Evolutionary conservation across 2,888 invertebrate species (phyloP).

Genomic region (Lydus trimaculatus): DNA sequence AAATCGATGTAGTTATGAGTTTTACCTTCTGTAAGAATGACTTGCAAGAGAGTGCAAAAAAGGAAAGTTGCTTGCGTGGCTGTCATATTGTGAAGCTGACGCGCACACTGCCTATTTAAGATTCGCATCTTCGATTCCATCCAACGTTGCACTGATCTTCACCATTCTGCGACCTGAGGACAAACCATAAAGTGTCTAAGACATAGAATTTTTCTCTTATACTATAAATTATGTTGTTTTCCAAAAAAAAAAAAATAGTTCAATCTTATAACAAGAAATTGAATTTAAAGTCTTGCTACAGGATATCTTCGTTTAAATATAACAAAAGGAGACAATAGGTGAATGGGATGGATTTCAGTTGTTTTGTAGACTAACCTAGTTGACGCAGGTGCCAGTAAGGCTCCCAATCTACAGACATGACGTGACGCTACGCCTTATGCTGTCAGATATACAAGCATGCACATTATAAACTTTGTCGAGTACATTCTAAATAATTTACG

Average conservation of each 20-base stretch:
- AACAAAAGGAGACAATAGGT: constrained; percentile 29
- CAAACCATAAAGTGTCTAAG: constrained; percentile 35
- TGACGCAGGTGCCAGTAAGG: constrained; percentile 55
- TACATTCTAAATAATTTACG: constrained; percentile 58
- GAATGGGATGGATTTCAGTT: constrained; percentile 49
- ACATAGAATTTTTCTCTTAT: constrained; percentile 21
- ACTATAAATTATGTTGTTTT: constrained; percentile 42
- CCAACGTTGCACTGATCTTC: constrained; percentile 52
- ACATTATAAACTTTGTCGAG: constrained; percentile 59
- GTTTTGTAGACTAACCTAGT: constrained; percentile 46
- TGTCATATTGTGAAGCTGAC: constrained; percentile 52
- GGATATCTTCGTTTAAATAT: constrained; percentile 43
- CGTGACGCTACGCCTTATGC: constrained; percentile 54
- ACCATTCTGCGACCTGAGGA: constrained; percentile 57
- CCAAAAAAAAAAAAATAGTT: constrained; percentile 9
- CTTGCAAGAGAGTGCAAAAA: constrained; percentile 53
- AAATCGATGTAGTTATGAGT: constrained; percentile 45
- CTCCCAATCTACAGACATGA: constrained; percentile 53
- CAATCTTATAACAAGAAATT: constrained; percentile 38
- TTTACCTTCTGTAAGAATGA: constrained; percentile 52
- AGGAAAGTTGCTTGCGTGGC: constrained; percentile 53
- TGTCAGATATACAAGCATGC: constrained; percentile 54
- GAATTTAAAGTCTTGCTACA: constrained; percentile 37
- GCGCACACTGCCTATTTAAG: constrained; percentile 54
- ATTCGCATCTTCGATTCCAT: constrained; percentile 52